Evolutionary conservation across 2,113 vertebrate species (phyloP).

Genomic region (Prinia subflava): DNA sequence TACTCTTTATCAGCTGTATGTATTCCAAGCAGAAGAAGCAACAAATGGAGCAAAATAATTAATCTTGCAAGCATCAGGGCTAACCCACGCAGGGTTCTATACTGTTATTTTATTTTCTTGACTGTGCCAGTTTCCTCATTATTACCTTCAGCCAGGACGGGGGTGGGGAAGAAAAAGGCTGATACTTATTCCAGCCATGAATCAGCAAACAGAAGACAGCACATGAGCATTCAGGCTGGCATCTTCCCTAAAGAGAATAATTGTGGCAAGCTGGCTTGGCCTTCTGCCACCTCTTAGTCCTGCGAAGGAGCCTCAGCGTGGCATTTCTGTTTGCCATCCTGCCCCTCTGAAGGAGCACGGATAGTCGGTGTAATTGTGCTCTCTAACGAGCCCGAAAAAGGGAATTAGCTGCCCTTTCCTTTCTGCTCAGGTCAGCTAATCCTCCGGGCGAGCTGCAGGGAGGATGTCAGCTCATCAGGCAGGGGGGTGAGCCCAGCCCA

Average conservation of each 20-base stretch:
- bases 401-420: slow-evolving; percentile 25
- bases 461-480: background rate
- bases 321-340: background rate
- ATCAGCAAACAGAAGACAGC: background rate
- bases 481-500: background rate
- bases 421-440: slow-evolving; percentile 40
- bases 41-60: background rate
- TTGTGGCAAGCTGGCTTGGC: slow-evolving; percentile 11
- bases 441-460: background rate
- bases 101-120: background rate
- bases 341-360: background rate
- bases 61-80: background rate
- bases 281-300: background rate
- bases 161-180: background rate
- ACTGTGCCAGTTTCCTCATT: background rate
- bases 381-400: background rate
- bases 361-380: background rate
- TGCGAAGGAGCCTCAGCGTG: background rate
- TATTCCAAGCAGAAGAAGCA: background rate
- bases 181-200: slow-evolving; percentile 1
- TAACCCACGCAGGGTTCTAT: background rate
- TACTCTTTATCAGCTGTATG: background rate
- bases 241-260: slow-evolving; percentile 19
- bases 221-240: background rate
- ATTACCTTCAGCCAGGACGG: background rate